Percentiles rank a stretch among this genome's conserved stretches.
These are phyloP conservation scores for Trichogramma dendrolimi DNA, from an alignment of 2,888 invertebrate species.

Conservation along the genomic window DNA sequence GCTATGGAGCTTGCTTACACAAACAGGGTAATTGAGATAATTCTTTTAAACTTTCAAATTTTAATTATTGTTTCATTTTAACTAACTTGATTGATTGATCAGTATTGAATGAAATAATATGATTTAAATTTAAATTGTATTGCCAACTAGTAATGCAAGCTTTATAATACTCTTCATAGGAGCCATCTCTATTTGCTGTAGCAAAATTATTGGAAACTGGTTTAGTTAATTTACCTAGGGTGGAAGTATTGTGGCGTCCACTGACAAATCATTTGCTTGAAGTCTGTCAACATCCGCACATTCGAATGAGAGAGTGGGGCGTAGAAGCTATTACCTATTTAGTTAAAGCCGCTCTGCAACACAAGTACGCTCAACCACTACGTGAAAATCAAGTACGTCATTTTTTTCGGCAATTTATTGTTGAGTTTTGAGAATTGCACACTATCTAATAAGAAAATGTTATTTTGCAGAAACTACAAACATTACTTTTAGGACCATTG, in stretches of 20 bases:
- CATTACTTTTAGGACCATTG: slow-evolving; percentile 80
- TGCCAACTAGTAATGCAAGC: neutral
- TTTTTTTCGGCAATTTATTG: slow-evolving; percentile 3
- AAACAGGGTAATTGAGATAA: slow-evolving; percentile 67
- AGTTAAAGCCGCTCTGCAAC: slow-evolving; percentile 84
- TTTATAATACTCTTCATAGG: slow-evolving; percentile 55
- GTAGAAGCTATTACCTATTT: slow-evolving; percentile 93
- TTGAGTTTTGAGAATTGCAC: slow-evolving; percentile 8
- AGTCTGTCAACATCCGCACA: slow-evolving; percentile 92
- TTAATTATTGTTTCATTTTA: neutral
- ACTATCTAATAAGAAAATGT: slow-evolving; percentile 5
- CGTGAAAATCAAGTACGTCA: slow-evolving; percentile 73
- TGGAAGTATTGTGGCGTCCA: slow-evolving; percentile 92
- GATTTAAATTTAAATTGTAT: neutral
- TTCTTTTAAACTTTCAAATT: neutral
- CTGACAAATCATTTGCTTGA: slow-evolving; percentile 93
- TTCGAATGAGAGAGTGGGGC: slow-evolving; percentile 95
- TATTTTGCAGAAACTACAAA: slow-evolving; percentile 66
- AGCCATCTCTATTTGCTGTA: slow-evolving; percentile 94
- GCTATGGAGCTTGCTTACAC: slow-evolving; percentile 96
- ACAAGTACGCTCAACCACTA: slow-evolving; percentile 77
- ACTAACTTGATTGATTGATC: neutral
- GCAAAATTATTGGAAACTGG: slow-evolving; percentile 98
- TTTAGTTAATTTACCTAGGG: slow-evolving; percentile 85
- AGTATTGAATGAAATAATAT: neutral